phyloP scores from a whole-genome alignment of 2,797 vertebrate genomes.

The Artibeus lituratus region DNA sequence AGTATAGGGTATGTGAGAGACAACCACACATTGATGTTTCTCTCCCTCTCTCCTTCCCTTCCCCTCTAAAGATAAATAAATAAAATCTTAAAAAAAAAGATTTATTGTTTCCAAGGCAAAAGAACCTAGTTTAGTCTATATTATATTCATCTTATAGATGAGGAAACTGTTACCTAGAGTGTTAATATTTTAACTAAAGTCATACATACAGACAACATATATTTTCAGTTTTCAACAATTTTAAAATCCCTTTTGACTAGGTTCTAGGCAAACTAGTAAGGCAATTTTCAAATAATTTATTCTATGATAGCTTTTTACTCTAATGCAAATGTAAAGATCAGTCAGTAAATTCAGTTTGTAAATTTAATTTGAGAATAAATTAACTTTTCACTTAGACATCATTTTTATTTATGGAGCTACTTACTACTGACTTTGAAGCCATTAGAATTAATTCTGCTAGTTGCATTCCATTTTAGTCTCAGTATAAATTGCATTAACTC shows the following conservation, averaged over 20 bases:
- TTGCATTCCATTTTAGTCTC: neutral
- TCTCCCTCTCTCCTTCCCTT: too few relatives aligned
- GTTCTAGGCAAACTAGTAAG: neutral
- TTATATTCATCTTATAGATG: neutral
- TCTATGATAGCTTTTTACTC: neutral
- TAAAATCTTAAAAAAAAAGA: too few relatives aligned
- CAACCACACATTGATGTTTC: too few relatives aligned
- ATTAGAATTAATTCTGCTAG: neutral
- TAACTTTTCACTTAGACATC: neutral
- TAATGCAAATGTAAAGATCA: neutral
- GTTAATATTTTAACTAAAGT: neutral
- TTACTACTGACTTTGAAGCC: slow-evolving; percentile 18
- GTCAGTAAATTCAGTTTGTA: slow-evolving; percentile 29
- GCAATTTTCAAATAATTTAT: neutral
- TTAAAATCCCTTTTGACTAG: neutral
- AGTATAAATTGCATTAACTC: neutral
- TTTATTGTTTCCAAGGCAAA: neutral
- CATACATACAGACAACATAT: neutral
- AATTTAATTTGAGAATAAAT: slow-evolving; percentile 20
- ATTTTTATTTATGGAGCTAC: slow-evolving; percentile 26
- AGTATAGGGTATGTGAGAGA: too few relatives aligned
- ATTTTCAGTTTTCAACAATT: neutral
- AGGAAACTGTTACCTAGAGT: neutral
- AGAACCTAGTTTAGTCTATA: neutral
- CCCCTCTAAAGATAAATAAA: too few relatives aligned